Evolutionary conservation across 2,797 vertebrate species (phyloP).

Genomic region (Atherinosoma microstoma): DNA sequence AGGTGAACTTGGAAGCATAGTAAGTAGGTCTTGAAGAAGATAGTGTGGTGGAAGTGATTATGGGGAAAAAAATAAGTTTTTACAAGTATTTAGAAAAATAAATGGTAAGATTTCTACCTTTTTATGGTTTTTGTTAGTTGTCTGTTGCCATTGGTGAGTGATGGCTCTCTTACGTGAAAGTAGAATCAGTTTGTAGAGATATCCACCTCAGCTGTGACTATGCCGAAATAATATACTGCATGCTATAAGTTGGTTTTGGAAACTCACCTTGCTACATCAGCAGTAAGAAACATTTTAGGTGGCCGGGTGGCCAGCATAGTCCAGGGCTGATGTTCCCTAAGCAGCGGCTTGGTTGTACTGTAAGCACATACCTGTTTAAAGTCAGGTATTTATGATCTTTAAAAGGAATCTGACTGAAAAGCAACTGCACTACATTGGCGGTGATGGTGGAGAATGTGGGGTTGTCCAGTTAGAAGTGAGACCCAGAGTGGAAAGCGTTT

Average conservation of each 20-base stretch:
- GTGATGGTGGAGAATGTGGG: too few species aligned
- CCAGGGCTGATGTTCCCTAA: not conserved
- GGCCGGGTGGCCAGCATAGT: too few species aligned
- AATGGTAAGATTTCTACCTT: not conserved
- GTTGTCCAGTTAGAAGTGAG: too few species aligned
- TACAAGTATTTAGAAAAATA: not conserved
- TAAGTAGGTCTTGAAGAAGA: not conserved
- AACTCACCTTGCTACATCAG: not conserved
- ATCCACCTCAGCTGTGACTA: not conserved
- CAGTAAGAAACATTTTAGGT: too few species aligned
- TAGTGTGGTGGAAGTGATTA: not conserved
- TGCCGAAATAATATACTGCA: not conserved
- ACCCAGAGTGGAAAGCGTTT: too few species aligned
- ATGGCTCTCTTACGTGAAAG: too few species aligned
- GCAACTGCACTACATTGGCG: too few species aligned
- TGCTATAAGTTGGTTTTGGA: not conserved
- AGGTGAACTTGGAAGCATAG: constrained; percentile 20
- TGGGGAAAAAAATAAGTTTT: not conserved
- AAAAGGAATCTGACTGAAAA: too few species aligned
- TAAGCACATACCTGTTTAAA: not conserved
- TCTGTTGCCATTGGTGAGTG: not conserved
- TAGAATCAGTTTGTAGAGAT: not conserved
- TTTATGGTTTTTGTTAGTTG: not conserved
- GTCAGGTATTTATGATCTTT: not conserved
- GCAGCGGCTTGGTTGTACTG: not conserved